Evolutionary conservation across 2,797 vertebrate genomes (phyloP), one percentile per base, ranked within the genome.

Genomic region (Chrosomus eos): DNA sequence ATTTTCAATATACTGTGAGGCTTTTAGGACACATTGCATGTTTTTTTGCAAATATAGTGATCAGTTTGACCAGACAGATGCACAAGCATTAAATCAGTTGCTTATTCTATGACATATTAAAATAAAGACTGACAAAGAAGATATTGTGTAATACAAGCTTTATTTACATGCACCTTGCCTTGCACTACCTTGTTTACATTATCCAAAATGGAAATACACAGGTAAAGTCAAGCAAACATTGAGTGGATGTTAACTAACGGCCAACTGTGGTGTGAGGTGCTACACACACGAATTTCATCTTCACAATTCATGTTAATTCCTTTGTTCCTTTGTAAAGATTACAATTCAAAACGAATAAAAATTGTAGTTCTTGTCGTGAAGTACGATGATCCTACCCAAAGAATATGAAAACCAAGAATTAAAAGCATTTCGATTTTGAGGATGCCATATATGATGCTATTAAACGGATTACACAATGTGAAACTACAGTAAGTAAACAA

Each of bases 151-250:
- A 96, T 95, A 96, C 93, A 93, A 95, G 96, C 97, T 99, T 99
- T 99, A 99, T 99, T 99, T 98, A 98, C 97, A 99, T 97, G 96
- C 97, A 97, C 94, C 95, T 95, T 95, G 92, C 95, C 94, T 95
- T 95, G 96, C 95, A 97, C 96, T 96, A 96, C 96, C 95, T 95
- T 96, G 94, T 95, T 95, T 96, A 95, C 92, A 84, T 58, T 92
- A 94, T 93, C 95, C 92, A 95, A 95, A 95, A 92, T 95, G 94
- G 93, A 95, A 95, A 95, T 95, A 97, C 96, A 97, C 95, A 94
- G 95, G 94, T 94, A 94, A 95, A 93, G 95, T 95, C 94, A 94
- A 95, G 96, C 95, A 95, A 94, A 95, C 95, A 94, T 92, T 51
- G 93, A 93, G 92, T 94, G 94, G 93, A 92, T 79, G 38, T n/a